These are phyloP conservation scores for Portunus trituberculatus DNA, from an alignment of 1,140 invertebrate genomes.

Conservation along the genomic window DNA sequence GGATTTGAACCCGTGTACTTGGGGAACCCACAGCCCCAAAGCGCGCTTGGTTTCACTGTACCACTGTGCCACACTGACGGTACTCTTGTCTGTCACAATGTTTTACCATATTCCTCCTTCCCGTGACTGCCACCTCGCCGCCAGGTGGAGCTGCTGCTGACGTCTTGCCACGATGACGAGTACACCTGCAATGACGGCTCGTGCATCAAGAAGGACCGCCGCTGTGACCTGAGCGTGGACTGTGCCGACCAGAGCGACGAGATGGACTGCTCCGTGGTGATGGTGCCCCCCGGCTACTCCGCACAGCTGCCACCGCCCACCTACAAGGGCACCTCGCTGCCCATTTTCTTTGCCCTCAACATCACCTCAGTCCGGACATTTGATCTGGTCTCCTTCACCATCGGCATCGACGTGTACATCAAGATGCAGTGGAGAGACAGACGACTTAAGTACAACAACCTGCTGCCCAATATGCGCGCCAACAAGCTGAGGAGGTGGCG, in stretches of 20 bases:
- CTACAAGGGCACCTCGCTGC: not conserved
- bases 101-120: not conserved
- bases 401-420: conserved; percentile 39
- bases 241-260: conserved; percentile 63
- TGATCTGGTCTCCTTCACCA: conserved; percentile 49
- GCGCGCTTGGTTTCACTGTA: no score
- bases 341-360: conserved; percentile 45
- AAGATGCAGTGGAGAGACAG: conserved; percentile 46
- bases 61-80: no score
- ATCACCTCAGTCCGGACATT: conserved; percentile 56
- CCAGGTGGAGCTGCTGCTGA: conserved; percentile 56
- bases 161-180: conserved; percentile 60
- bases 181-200: conserved; percentile 61
- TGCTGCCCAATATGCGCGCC: conserved; percentile 10
- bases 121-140: not conserved
- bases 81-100: not conserved
- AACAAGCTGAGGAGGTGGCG: conserved; percentile 25
- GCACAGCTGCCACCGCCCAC: conserved; percentile 43
- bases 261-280: conserved; percentile 54
- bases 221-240: conserved; percentile 59
- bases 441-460: conserved; percentile 45
- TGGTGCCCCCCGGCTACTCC: conserved; percentile 40
- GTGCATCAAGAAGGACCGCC: conserved; percentile 51
- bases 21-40: no score
- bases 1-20: no score